Percentiles rank a stretch among this genome's conserved stretches.
Evolutionary conservation across 2,113 vertebrate genomes (phyloP).

Genomic region (Corythornis madagascariensis): DNA sequence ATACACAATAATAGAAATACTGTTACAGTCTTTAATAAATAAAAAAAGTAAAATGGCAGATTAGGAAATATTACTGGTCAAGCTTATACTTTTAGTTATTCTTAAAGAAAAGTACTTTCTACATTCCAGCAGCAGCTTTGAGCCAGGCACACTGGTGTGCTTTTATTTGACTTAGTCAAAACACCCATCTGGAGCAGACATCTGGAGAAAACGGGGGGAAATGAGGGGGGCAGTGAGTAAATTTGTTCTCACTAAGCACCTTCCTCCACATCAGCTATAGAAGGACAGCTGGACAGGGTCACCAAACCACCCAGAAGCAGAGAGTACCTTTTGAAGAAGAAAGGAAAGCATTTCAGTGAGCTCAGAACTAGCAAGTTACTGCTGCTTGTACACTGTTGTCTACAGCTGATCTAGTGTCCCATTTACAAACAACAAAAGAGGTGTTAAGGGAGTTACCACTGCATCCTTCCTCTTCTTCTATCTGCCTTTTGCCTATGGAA

Average conservation of each 20-base stretch:
- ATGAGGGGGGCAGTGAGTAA: not conserved
- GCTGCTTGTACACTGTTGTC: not conserved
- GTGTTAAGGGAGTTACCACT: no score
- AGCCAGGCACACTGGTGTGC: not conserved
- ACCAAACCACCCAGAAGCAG: not conserved
- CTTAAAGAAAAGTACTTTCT: not conserved
- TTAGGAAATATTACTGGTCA: not conserved
- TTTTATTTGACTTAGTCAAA: slow-evolving; percentile 2
- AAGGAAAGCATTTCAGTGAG: not conserved
- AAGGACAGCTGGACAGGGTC: not conserved
- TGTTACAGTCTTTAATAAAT: not conserved
- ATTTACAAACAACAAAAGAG: no score
- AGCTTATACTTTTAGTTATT: not conserved
- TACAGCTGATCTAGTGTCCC: no score
- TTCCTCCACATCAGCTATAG: not conserved
- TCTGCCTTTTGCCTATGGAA: not conserved
- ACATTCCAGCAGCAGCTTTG: not conserved
- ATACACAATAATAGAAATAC: not conserved
- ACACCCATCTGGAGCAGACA: not conserved
- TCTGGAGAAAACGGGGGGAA: not conserved
- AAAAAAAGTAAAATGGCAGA: not conserved
- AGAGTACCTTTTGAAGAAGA: not conserved
- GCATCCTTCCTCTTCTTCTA: not conserved
- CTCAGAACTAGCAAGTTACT: not conserved
- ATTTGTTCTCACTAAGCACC: not conserved